Evolutionary conservation across 2,888 invertebrate species (phyloP).

Genomic region (Ptychoptera albimana): DNA sequence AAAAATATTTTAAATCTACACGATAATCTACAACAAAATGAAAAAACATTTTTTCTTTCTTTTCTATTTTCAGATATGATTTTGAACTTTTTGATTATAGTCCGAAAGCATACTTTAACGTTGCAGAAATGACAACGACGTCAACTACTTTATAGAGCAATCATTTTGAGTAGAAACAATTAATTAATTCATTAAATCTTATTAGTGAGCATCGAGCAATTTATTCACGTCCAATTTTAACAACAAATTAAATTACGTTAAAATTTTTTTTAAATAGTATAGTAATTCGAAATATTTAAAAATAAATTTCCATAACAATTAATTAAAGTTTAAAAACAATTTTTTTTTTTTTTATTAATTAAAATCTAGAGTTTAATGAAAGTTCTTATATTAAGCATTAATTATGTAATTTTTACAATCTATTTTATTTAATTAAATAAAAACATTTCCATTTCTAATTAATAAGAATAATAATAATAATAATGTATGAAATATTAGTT

Average conservation of each 20-base stretch:
- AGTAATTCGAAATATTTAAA: no score
- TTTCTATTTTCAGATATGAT: constrained; percentile 50
- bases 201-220: no score
- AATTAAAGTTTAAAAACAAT: not conserved
- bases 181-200: not conserved
- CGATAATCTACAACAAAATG: not conserved
- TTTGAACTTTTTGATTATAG: constrained; percentile 78
- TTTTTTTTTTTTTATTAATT: no score
- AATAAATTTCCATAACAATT: no score
- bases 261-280: no score
- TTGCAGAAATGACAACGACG: constrained; percentile 28
- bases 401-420: not conserved
- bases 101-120: constrained; percentile 49
- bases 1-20: not conserved
- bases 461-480: no score
- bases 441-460: not conserved
- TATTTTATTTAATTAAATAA: not conserved
- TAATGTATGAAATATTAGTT: no score
- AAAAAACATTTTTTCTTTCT: constrained; percentile 6
- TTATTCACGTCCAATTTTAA: no score
- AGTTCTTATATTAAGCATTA: not conserved
- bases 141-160: not conserved
- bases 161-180: not conserved
- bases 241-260: no score
- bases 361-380: not conserved